Percentiles rank a stretch among this genome's conserved stretches.
These are phyloP conservation scores for Timema cristinae DNA, from an alignment of 2,888 invertebrate genomes.

Conservation along the genomic window DNA sequence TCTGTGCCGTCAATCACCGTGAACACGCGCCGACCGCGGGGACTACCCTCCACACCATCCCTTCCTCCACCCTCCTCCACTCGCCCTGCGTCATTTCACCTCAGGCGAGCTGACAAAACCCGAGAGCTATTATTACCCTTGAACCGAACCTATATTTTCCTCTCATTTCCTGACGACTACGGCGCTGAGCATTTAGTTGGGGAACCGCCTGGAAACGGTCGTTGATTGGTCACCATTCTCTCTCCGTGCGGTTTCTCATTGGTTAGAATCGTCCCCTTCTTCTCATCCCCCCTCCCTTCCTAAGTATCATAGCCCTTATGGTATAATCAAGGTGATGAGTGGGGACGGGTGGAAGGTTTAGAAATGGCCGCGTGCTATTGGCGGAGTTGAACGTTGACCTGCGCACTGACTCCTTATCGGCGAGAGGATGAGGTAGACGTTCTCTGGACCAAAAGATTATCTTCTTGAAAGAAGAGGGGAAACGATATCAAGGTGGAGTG, in stretches of 20 bases:
- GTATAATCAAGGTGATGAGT: not conserved
- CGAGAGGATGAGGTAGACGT: too few relatives aligned
- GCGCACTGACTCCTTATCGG: too few relatives aligned
- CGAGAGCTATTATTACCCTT: not conserved
- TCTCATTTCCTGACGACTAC: too few relatives aligned
- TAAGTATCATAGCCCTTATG: not conserved
- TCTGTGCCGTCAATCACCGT: slow-evolving; percentile 26
- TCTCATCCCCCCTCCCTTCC: too few relatives aligned
- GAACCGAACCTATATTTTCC: too few relatives aligned
- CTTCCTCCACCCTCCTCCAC: too few relatives aligned
- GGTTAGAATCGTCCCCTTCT: slow-evolving; percentile 1
- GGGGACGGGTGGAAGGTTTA: not conserved
- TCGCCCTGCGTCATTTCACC: not conserved
- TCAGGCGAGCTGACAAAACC: not conserved
- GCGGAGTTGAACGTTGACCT: not conserved
- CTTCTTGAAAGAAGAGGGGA: too few relatives aligned
- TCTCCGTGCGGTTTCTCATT: slow-evolving; percentile 14
- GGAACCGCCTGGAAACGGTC: slow-evolving; percentile 17
- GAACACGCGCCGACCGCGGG: not conserved
- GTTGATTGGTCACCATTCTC: slow-evolving; percentile 9
- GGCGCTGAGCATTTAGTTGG: slow-evolving; percentile 1
- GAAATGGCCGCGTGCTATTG: not conserved
- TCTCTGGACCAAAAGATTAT: too few relatives aligned
- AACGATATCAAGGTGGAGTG: too few relatives aligned
- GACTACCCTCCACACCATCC: not conserved